Evolutionary conservation across 2,113 vertebrate species (phyloP).

Genomic region (Leptobrachium ailaonicum): DNA sequence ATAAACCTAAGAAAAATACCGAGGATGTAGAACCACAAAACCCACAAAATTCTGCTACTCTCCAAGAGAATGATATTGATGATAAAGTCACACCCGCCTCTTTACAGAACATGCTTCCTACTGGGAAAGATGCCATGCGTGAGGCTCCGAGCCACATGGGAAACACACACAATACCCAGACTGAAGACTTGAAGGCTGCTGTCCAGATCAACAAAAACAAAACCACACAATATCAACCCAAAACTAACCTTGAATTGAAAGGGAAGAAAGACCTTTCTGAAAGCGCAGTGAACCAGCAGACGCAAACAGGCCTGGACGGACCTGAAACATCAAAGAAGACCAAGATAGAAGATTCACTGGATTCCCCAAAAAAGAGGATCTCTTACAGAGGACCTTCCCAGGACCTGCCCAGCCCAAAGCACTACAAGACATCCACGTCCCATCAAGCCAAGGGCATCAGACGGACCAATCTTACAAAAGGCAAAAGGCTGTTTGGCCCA

Average conservation of each 20-base stretch:
- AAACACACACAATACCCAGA: not conserved
- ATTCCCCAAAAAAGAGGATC: not conserved
- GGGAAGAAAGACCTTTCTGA: not conserved
- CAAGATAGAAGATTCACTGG: not conserved
- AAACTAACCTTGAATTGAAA: too few species aligned
- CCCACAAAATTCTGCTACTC: too few species aligned
- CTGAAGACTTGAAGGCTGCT: not conserved
- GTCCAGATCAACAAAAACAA: too few species aligned
- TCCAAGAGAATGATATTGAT: too few species aligned
- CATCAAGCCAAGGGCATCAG: not conserved
- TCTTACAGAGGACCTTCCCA: not conserved
- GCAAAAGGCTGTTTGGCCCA: not conserved
- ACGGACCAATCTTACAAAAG: not conserved
- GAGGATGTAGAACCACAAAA: not conserved
- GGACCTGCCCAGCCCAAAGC: not conserved
- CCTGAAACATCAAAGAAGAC: not conserved
- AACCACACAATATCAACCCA: too few species aligned
- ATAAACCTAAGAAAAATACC: not conserved
- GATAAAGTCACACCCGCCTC: too few species aligned
- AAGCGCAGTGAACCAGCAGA: not conserved
- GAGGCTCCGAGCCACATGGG: not conserved
- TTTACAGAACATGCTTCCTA: not conserved
- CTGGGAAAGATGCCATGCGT: not conserved
- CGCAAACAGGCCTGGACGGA: not conserved
- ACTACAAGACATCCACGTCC: not conserved